A percentile compares a stretch with the other conserved stretches of the same genome.
Conservation (phyloP, 2,888 invertebrate species). For the Nomada ruficornis region DNA sequence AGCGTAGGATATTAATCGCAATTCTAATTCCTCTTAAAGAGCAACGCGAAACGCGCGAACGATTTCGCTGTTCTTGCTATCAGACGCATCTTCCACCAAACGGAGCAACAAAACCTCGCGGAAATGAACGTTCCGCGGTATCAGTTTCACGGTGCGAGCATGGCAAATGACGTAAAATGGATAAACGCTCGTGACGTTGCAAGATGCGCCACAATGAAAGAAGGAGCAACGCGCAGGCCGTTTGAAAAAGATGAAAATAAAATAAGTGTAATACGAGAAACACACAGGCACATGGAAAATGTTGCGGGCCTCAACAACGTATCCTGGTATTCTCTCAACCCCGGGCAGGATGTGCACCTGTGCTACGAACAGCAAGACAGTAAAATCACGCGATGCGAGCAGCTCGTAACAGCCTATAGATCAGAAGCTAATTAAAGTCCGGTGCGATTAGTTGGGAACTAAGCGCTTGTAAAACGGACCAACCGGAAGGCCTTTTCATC, state of each 20-base stretch:
- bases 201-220: slow-evolving; percentile 39
- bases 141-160: slow-evolving; percentile 60
- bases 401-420: slow-evolving; percentile 29
- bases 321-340: slow-evolving; percentile 56
- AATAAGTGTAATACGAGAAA: slow-evolving; percentile 49
- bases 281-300: slow-evolving; percentile 39
- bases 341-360: slow-evolving; percentile 62
- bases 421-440: slow-evolving; percentile 62
- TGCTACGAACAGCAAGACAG: slow-evolving; percentile 34
- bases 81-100: slow-evolving; percentile 33
- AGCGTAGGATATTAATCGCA: slow-evolving; percentile 43
- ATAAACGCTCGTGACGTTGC: slow-evolving; percentile 65
- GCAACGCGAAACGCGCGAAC: slow-evolving; percentile 40
- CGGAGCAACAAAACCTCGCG: slow-evolving; percentile 40
- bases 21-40: slow-evolving; percentile 55
- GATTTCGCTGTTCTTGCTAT: slow-evolving; percentile 41
- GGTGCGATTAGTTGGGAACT: slow-evolving; percentile 24
- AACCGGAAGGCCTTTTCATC: background rate
- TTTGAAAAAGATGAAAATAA: slow-evolving; percentile 37
- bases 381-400: slow-evolving; percentile 57
- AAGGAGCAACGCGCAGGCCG: background rate
- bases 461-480: background rate
- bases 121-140: slow-evolving; percentile 57
- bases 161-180: slow-evolving; percentile 62
- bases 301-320: slow-evolving; percentile 42